A percentile compares a stretch with the other conserved stretches of the same genome.
These are phyloP conservation scores for Megathymus violae DNA, from an alignment of 1,140 invertebrate genomes.

Conservation along the genomic window DNA sequence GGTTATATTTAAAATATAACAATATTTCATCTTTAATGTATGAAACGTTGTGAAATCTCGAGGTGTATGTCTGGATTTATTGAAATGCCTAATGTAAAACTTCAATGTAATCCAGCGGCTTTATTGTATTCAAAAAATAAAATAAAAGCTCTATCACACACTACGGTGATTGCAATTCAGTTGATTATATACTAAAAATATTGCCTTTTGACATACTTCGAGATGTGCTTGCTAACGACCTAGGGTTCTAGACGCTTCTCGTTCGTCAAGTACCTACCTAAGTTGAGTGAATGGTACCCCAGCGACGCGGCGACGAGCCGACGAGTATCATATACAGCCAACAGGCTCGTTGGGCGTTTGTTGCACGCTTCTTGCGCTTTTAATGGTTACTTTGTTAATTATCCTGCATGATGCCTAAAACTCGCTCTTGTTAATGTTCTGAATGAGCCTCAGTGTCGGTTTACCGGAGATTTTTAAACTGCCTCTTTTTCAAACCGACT, in stretches of 20 bases:
- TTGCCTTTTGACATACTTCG: conserved; percentile 23
- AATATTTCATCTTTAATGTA: too few species aligned
- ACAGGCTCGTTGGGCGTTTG: conserved; percentile 22
- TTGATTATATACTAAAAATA: conserved; percentile 10
- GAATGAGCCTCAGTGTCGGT: conserved; percentile 19
- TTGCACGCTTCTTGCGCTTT: conserved; percentile 25
- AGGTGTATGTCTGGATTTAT: too few species aligned
- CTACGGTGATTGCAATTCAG: not conserved
- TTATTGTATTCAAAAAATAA: not conserved
- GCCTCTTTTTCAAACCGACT: conserved; percentile 5
- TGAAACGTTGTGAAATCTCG: too few species aligned
- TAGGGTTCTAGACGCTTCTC: conserved; percentile 31
- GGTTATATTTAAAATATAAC: too few species aligned
- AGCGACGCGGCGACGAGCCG: not conserved
- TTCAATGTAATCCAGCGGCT: not conserved
- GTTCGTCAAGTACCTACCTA: conserved; percentile 15
- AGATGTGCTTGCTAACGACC: conserved; percentile 20
- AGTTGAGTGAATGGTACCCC: conserved; percentile 20
- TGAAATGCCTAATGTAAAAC: too few species aligned
- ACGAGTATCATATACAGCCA: conserved; percentile 13
- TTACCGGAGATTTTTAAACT: conserved; percentile 13
- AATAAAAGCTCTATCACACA: not conserved
- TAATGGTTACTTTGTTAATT: conserved; percentile 25
- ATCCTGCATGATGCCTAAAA: conserved; percentile 13
- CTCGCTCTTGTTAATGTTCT: conserved; percentile 21